A percentile compares a stretch with the other conserved stretches of the same genome.
Evolutionary conservation across 2,113 vertebrate species (phyloP).

Genomic region (Plectropomus leopardus): DNA sequence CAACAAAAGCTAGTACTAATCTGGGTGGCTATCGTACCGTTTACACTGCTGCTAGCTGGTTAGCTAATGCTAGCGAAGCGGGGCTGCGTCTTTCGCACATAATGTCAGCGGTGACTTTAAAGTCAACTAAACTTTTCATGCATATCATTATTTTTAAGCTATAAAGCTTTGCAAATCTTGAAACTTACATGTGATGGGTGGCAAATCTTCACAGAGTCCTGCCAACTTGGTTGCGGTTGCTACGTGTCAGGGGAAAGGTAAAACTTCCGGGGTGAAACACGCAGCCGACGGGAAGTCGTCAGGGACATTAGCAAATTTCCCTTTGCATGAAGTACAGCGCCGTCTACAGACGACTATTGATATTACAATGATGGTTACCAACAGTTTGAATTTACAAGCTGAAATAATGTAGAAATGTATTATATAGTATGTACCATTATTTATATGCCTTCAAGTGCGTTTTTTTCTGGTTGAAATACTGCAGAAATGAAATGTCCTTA

Average conservation of each 20-base stretch:
- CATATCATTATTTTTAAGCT: background rate
- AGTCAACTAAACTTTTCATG: too few species aligned
- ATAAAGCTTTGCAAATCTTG: background rate
- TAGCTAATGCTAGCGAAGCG: conserved; percentile 44
- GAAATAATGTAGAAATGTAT: background rate
- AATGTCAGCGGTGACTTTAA: background rate
- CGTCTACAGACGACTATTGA: fast-evolving
- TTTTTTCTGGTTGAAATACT: background rate
- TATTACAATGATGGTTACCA: background rate
- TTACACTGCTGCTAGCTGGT: conserved; percentile 37
- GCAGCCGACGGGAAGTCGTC: conserved; percentile 44
- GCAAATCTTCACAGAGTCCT: conserved; percentile 39
- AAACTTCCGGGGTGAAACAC: conserved; percentile 68
- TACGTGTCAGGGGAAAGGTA: conserved; percentile 84
- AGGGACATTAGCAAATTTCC: background rate
- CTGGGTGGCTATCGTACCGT: conserved; percentile 37
- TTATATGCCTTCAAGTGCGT: background rate
- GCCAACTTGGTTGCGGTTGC: conserved; percentile 72
- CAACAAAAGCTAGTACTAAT: background rate
- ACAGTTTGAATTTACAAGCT: background rate
- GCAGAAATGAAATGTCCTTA: background rate
- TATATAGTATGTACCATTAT: background rate
- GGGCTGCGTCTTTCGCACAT: too few species aligned
- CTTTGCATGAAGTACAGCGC: background rate
- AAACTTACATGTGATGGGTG: conserved; percentile 60